Evolutionary conservation across 1,140 invertebrate genomes (phyloP), one percentile per base, ranked within the genome.

Genomic region (Lysiphlebus fabarum): DNA sequence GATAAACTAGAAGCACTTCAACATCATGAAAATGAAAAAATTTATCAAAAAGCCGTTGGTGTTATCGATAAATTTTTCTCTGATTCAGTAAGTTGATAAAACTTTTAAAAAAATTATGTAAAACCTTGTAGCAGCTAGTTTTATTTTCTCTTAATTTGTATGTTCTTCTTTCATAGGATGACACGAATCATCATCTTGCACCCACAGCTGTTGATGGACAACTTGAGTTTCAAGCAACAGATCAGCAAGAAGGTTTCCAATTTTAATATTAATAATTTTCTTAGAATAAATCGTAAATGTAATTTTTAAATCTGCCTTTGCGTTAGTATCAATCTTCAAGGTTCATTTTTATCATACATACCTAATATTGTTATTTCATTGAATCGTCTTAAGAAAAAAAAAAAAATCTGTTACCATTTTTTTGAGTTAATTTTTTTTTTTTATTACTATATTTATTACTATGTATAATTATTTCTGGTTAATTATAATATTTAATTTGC

Each of bases 1-100:
- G 90, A 92, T 74, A 89, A 87, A 72, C 83, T 92, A 57, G 90
- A 92, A 74, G 68, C 65, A 47, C 75, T 92, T 7, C 90, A 92
- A 67, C 80, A 83, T 58, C 89, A 92, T 73, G 84, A 87, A 67
- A 90, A 90, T 76, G 84, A 86, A 65, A 81, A 89, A 70, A 86
- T 98, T 48, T 97, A 96, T 79, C 87, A 90, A 69, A 88, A 93
- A 74, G 86, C 89, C 7, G 84, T 87, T 56, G 79, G 82, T 55
- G 87, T 97, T 54, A 87, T 97, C 60, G 93, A 96, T 67, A 84
- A 81, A 0, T 97, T 86, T 77, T 97, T 96, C 71, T 81, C 82
- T 53, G 83, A 81, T 12, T 85, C 75, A 56, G 82, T 78, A 70
- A 70, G 61, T 51, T 59, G n/a, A 45, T 48, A 55, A 56, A 5